Evolutionary conservation across 2,113 vertebrate species (phyloP), one percentile per base, ranked within the genome.

Genomic region (Bos indicus): DNA sequence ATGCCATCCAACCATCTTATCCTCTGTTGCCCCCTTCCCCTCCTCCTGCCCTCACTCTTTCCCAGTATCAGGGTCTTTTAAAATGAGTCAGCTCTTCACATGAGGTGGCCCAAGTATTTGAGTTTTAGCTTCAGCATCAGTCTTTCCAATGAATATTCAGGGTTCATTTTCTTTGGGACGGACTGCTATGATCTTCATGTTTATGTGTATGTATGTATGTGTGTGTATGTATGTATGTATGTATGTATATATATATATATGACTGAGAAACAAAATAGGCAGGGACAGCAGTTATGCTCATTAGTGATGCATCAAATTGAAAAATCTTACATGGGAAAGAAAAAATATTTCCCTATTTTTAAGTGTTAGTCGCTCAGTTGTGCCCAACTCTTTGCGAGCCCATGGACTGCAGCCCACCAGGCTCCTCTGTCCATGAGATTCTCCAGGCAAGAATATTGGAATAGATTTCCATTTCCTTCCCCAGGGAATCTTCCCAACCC

Each of bases 321-420:
- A 86, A 91, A 77, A 36, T 11, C 8, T 57, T 26, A 40, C 9
- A 56, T 57, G 16, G 1, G 19, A 52, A 95, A 57, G 5, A 33
- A 17, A 84, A 71, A 43, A 25, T 43, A 82, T 12, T 33, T n/a
- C 11, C n/a, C 33, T 59, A 33, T 43, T 74, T 87, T 88, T 14
- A 54, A n/a, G 33, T 4, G 4, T 67, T 36, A 67, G 64, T 67
- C 1, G 2, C 33, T 67, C 62, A 67, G 33, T 67, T 2, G 2
- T 36, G 16, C 33, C 16, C 4, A 0, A n/a, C 64, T 67, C 33
- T 64, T 15, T n/a, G 16, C 0, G 8, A 67, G 1, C 33, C 64
- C 16, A n/a, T 67, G 62, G 16, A n/a, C 33, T 67, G 33, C 15
- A 67, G 33, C 62, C 16, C 62, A 67, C 16, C 4, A 67, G 33